Base-by-base conservation (phyloP, 2,888 invertebrate genomes). In the Lymantria dispar region DNA sequence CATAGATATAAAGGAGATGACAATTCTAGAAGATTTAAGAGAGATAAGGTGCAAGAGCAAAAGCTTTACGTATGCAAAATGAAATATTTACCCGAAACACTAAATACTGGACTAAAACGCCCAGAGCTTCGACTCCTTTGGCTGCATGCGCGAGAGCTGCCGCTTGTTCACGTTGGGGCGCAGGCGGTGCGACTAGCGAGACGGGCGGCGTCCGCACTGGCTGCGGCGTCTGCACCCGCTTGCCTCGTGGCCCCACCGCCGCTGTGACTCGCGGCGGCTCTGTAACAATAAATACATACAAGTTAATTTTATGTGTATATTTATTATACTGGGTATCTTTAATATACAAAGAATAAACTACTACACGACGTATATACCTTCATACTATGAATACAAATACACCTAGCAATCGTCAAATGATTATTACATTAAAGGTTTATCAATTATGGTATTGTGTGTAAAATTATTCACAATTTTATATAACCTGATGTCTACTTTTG, bases 51-150 rank as follows among this genome's bases (percentile, higher is more conserved):
- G n/a, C n/a, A n/a, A n/a, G n/a, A n/a, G n/a, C n/a, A n/a, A n/a
- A n/a, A n/a, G n/a, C n/a, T n/a, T n/a, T n/a, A n/a, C n/a, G n/a
- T n/a, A n/a, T n/a, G n/a, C n/a, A n/a, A n/a, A n/a, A n/a, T n/a
- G 12, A 38, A 14, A 45, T 46, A 92, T 94, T 93, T 83, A 95
- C 95, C 82, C 94, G 93, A 80, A 94, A 94, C 70, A 96, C 95
- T 78, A 98, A 93, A 87, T 97, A 96, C 83, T 97, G 96, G 65
- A 98, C 94, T 60, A 97, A 93, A 61, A 96, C 94, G 56, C 96
- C 95, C 71, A 98, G 93, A 40, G 97, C 98, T 83, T 97, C 96
- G 48, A 96, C 94, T 51, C 96, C 95, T 68, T 94, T 94, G 44
- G 95, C 87, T 45, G 92, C 90, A 61, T 92, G 92, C 56, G 92